Evolutionary conservation across 2,888 invertebrate species (phyloP).

Genomic region (Synanthedon myopaeformis): DNA sequence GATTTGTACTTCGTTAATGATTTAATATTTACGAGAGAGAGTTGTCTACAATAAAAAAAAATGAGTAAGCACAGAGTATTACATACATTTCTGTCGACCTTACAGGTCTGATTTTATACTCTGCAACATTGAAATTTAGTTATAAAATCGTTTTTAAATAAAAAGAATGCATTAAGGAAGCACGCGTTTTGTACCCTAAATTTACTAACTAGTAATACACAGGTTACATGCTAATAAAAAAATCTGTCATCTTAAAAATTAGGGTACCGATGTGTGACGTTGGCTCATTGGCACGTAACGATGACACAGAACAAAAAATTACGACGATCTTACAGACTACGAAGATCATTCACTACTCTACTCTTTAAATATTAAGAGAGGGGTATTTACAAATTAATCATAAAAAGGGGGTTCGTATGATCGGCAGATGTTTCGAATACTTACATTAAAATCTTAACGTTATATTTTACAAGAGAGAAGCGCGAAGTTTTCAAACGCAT

Average conservation of each 20-base stretch:
- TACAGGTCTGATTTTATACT: no score
- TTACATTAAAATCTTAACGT: slow-evolving; percentile 19
- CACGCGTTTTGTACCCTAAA: slow-evolving; percentile 48
- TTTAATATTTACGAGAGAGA: no score
- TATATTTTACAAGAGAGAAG: slow-evolving; percentile 29
- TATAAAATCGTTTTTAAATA: background rate
- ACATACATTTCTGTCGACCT: no score
- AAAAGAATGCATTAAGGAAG: slow-evolving; percentile 49
- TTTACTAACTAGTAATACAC: slow-evolving; percentile 39
- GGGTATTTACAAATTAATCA: slow-evolving; percentile 36
- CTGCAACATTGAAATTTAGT: no score
- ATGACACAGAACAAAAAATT: slow-evolving; percentile 52
- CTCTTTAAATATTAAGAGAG: slow-evolving; percentile 20
- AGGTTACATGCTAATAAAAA: slow-evolving; percentile 11
- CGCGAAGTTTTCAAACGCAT: slow-evolving; percentile 3
- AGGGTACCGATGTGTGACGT: background rate
- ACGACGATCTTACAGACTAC: slow-evolving; percentile 34
- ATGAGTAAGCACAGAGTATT: no score
- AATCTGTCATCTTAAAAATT: background rate
- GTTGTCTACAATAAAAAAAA: no score
- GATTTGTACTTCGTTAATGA: no score
- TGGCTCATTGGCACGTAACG: slow-evolving; percentile 60
- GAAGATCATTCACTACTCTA: slow-evolving; percentile 55
- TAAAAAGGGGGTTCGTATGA: slow-evolving; percentile 17
- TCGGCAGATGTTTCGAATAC: slow-evolving; percentile 32